Base-by-base conservation (phyloP, 2,113 vertebrate genomes). In the Entelurus aequoreus region DNA sequence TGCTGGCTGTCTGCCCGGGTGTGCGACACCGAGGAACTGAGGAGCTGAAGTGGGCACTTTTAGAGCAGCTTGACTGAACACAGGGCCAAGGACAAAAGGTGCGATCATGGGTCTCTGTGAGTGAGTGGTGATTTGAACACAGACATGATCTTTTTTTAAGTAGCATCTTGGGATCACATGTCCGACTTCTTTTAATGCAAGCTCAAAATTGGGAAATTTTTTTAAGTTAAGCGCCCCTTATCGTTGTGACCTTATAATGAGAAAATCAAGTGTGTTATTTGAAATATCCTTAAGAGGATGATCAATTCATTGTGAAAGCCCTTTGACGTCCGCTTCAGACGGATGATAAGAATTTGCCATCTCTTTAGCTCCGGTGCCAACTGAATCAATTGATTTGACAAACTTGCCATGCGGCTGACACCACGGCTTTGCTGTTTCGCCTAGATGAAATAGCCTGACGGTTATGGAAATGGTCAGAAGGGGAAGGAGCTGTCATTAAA, bases 31-130 rank as follows among this genome's bases (percentile, higher is more conserved):
- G 50, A 78, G 75, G 63, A 89, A 81, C 78, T 47, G 61, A 79
- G 76, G 65, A 88, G 80, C 83, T 87, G 81, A 82, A 86, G 82
- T 84, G 83, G 77, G 80, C 71, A 78, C 77, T 88, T 88, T 86
- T 72, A 76, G 78, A 78, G 65, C 75, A 59, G 79, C 82, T 76
- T 71, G 71, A 63, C 57, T 78, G 71, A 81, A 62, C 82, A 74
- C 72, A 68, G 53, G 77, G 76, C 79, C 84, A 85, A 83, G 81
- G 84, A 81, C 80, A 79, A 78, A 85, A 67, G 65, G 69, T 75
- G 68, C 70, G 59, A 78, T 71, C 12, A 42, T 48, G 69, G 51
- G 63, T 75, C 12, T 60, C 2, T 60, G 16, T 58, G 60, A 66
- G 44, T 55, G 56, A 65, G 47, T 53, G 47, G 53, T 57, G n/a